Base-by-base conservation (phyloP, 2,888 invertebrate species). In the Caenorhabditis panamensis region DNA sequence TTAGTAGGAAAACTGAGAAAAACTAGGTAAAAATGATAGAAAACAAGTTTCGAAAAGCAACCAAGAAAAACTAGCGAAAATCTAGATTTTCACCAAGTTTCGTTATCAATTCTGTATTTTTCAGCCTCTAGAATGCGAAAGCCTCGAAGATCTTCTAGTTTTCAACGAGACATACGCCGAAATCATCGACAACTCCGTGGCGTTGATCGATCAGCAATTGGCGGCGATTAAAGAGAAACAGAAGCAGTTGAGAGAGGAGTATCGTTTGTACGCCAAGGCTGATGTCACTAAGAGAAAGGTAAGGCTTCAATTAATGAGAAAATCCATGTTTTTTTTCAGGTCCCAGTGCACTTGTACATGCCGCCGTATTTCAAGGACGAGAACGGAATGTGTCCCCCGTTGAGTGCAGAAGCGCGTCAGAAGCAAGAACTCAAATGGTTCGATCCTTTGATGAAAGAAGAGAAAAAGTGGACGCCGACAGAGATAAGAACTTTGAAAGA, bases 361-460 rank as follows among this genome's bases (percentile, higher is more conserved):
- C 88, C 88, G 24, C 89, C 89, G 13, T 89, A 89, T 69, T 88
- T 89, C 69, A 87, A 89, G 68, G 88, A 89, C 62, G 72, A 82
- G 28, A 66, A 73, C 59, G 86, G 85, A 69, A 88, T 89, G 88
- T 86, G 84, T 22, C 87, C 89, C 5, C 83, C 84, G 31, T 64
- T 83, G 67, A 88, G 84, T 47, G 66, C 61, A 0, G 89, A 89
- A 41, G 82, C 86, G n/a, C 69, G 83, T 49, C 47, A 44, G 16
- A 86, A 85, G 36, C 37, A 71, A 41, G 67, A 76, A 16, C 49
- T 41, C 16, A 82, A 80, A 47, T 78, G 78, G 62, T 86, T 80
- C 56, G 85, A 87, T 73, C 86, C 87, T 0, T 56, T 87, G 36
- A 78, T 81, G 68, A 84, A 79, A 36, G 84, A 84, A 41, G 83